Base-by-base conservation (phyloP, 2,888 invertebrate species). In the Stegana nigrithorax region DNA sequence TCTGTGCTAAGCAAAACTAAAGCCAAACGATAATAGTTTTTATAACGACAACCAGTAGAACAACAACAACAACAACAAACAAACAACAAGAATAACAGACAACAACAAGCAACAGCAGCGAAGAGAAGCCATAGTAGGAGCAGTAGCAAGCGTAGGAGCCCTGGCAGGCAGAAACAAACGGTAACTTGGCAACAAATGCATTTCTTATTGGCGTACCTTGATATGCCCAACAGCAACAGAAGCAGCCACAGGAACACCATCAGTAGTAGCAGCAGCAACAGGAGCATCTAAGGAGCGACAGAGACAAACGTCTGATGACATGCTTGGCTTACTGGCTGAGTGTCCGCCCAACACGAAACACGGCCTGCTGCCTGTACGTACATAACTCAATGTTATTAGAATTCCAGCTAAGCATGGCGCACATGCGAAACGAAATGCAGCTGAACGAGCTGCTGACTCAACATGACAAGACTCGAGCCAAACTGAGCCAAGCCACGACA, bases 1-100 rank as follows among this genome's bases (percentile, higher is more conserved):
- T n/a, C 47, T 23, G 21, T 47, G 47, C 47, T 47, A 47, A 47
- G 25, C 47, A 47, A 47, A 47, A 47, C 47, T 47, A 47, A 47
- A 47, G 47, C 47, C 47, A 47, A 47, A 47, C 47, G 47, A 47
- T 47, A 47, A 47, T 47, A 47, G 47, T 47, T 47, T 47, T 47
- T 12, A 19, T 25, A 47, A 23, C 47, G 25, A 44, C 17, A 44
- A n/a, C n/a, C n/a, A n/a, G n/a, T n/a, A n/a, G n/a, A n/a, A n/a
- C n/a, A n/a, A n/a, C 36, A 36, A 36, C n/a, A 36, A 36, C 36
- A 36, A n/a, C 36, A 36, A 36, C 36, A 2, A 36, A 36, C 36
- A 10, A 36, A 36, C 32, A n/a, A n/a, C n/a, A n/a, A n/a, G n/a
- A n/a, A n/a, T n/a, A n/a, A n/a, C n/a, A n/a, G n/a, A n/a, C n/a